These are phyloP conservation scores for Sebastes baramenuke DNA, from an alignment of 2,797 vertebrate species.

Conservation along the genomic window DNA sequence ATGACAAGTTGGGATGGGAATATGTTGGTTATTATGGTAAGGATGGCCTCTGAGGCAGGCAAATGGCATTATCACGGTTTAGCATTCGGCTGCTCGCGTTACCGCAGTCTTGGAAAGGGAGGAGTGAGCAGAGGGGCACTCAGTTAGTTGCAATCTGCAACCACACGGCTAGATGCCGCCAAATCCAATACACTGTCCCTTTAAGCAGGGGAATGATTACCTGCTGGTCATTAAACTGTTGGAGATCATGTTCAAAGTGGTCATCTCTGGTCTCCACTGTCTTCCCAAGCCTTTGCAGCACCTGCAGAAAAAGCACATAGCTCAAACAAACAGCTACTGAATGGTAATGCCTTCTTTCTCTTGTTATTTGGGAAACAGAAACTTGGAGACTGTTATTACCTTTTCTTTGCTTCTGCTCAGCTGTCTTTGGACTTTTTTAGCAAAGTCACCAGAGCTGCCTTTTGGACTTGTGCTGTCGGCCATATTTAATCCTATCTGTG, in stretches of 20 bases:
- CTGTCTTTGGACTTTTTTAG: constrained; percentile 91
- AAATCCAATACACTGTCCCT: neutral
- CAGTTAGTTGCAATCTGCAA: neutral
- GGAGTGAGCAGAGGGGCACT: too few species aligned
- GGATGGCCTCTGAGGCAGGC: too few species aligned
- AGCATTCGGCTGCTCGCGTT: too few species aligned
- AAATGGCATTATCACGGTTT: too few species aligned
- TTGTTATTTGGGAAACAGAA: neutral
- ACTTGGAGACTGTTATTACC: constrained; percentile 73
- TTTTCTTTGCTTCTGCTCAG: constrained; percentile 94
- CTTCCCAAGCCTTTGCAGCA: constrained; percentile 93
- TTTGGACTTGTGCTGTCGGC: constrained; percentile 74
- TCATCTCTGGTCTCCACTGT: constrained; percentile 91
- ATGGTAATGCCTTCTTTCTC: neutral
- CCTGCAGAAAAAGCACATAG: constrained; percentile 74
- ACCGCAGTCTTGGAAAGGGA: too few species aligned
- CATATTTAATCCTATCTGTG: constrained; percentile 38
- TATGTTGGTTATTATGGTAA: too few species aligned
- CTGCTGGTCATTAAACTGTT: constrained; percentile 90
- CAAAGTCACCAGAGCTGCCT: constrained; percentile 86
- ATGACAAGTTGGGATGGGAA: too few species aligned
- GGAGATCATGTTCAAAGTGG: constrained; percentile 85
- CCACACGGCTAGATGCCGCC: neutral
- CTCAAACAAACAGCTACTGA: neutral
- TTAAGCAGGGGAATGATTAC: constrained; percentile 66